Percentiles rank a stretch among this genome's conserved stretches.
Evolutionary conservation across 2,888 invertebrate species (phyloP).

Genomic region (Cheilosia vulpina): DNA sequence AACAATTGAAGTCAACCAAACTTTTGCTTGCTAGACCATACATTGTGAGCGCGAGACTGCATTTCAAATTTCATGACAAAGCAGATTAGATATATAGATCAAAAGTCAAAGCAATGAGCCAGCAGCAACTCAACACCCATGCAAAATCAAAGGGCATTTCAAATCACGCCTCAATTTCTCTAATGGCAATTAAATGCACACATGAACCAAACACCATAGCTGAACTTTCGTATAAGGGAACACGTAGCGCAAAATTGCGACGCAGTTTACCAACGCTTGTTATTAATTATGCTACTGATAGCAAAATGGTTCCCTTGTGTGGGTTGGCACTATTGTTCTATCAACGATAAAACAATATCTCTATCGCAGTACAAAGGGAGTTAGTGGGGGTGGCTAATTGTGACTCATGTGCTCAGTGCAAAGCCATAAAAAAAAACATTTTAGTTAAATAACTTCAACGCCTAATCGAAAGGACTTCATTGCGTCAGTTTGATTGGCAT

Average conservation of each 20-base stretch:
- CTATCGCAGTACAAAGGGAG: not conserved
- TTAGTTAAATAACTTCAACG: constrained; percentile 6
- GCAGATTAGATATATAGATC: no score
- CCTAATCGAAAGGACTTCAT: not conserved
- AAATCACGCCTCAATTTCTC: no score
- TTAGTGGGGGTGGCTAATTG: not conserved
- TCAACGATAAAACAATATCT: not conserved
- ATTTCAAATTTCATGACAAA: no score
- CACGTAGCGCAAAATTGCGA: not conserved
- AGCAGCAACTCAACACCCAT: no score
- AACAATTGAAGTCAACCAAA: no score
- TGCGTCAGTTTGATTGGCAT: not conserved
- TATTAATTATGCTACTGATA: constrained; percentile 11
- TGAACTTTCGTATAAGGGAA: not conserved
- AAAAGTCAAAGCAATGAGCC: no score
- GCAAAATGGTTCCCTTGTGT: not conserved
- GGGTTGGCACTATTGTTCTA: not conserved
- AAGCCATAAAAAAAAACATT: constrained; percentile 13
- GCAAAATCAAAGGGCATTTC: no score
- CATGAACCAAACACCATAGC: not conserved
- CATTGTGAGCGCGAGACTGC: no score
- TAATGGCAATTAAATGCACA: no score
- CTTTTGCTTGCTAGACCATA: no score
- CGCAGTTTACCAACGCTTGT: not conserved
- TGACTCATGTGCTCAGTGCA: constrained; percentile 12